Conservation (phyloP, 2,888 invertebrate genomes). For the Eupithecia insigniata region DNA sequence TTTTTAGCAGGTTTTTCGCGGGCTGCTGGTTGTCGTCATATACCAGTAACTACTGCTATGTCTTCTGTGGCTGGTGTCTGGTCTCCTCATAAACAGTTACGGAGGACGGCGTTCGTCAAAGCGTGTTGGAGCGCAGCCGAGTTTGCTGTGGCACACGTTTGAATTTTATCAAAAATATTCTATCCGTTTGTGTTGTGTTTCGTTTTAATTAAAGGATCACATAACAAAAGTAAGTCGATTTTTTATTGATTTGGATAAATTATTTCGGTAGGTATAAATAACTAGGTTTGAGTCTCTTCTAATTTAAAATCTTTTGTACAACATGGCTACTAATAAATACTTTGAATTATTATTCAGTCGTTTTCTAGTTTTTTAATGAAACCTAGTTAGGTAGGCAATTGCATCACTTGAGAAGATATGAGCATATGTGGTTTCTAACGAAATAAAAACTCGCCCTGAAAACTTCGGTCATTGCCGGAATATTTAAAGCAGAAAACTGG, state of each 20-base stretch:
- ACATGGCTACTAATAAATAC: no score
- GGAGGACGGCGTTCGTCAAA: conserved; percentile 52
- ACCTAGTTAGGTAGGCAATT: neutral
- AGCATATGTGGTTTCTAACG: neutral
- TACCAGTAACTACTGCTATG: conserved; percentile 22
- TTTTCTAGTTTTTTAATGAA: neutral
- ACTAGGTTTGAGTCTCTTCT: neutral
- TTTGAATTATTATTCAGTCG: neutral
- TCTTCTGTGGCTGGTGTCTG: conserved; percentile 47
- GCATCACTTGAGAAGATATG: neutral
- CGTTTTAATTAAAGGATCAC: conserved; percentile 33
- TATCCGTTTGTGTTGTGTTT: conserved; percentile 50
- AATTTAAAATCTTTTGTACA: no score
- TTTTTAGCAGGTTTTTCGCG: conserved; percentile 49
- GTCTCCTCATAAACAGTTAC: conserved; percentile 50
- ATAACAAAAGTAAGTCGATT: conserved; percentile 58
- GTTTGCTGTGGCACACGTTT: conserved; percentile 57
- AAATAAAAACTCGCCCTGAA: neutral
- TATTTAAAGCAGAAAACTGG: neutral
- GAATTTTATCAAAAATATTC: conserved; percentile 38
- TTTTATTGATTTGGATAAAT: neutral
- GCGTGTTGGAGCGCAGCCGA: conserved; percentile 64
- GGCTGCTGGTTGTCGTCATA: conserved; percentile 31
- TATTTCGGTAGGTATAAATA: neutral
- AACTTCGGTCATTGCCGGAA: neutral